Conservation (phyloP, 2,113 vertebrate genomes). For the Nycticorax nycticorax region DNA sequence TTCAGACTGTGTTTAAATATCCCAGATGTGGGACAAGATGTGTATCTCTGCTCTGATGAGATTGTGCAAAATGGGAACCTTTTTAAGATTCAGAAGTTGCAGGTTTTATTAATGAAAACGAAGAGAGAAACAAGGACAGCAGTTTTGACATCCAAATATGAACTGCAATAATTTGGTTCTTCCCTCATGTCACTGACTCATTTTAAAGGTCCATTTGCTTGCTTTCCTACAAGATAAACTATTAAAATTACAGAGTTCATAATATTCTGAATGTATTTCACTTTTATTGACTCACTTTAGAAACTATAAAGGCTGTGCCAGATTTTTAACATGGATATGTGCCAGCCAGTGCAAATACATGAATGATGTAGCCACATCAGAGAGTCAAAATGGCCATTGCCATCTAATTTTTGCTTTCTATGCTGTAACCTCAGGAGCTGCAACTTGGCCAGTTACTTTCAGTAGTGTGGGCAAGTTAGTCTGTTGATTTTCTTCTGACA, state of each 20-base stretch:
- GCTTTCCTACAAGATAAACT: neutral
- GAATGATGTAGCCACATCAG: neutral
- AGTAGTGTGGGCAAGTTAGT: neutral
- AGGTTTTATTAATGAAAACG: neutral
- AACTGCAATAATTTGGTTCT: neutral
- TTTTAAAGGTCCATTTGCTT: neutral
- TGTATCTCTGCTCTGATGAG: neutral
- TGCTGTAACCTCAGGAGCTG: neutral
- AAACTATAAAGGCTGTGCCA: neutral
- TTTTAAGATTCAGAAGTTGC: neutral
- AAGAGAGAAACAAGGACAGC: neutral
- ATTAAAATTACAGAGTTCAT: neutral
- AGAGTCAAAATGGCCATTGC: neutral
- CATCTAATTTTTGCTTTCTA: neutral
- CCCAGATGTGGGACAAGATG: neutral
- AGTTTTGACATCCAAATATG: neutral
- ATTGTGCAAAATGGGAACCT: neutral
- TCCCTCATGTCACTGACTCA: neutral
- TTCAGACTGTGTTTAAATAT: neutral
- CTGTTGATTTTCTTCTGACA: neutral
- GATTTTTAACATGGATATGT: neutral
- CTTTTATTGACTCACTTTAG: neutral
- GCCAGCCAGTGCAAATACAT: neutral
- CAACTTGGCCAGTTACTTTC: neutral
- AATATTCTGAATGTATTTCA: neutral